phyloP scores from a whole-genome alignment of 2,113 vertebrate species.

The Peucedramus taeniatus region DNA sequence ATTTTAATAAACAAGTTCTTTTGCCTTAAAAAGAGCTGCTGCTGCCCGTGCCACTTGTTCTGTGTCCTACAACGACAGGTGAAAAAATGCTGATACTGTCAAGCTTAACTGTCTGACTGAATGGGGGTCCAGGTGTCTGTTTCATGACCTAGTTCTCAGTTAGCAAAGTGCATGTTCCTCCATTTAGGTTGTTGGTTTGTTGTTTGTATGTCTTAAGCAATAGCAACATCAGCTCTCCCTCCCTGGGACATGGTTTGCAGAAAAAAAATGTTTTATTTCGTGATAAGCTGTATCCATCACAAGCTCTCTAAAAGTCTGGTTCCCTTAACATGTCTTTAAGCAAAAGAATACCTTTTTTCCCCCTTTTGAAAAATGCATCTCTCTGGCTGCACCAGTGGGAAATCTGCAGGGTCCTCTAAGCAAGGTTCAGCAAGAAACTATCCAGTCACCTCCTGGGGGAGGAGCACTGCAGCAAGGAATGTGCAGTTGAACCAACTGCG shows the following conservation, averaged over 20 bases:
- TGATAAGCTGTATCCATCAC: background rate
- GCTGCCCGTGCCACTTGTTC: too few species aligned
- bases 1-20: too few species aligned
- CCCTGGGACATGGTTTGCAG: background rate
- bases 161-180: background rate
- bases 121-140: background rate
- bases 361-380: background rate
- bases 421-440: background rate
- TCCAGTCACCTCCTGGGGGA: background rate
- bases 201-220: background rate
- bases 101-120: background rate
- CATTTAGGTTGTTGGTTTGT: background rate
- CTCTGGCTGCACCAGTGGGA: background rate
- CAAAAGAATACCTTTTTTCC: fast-evolving
- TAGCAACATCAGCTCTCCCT: background rate
- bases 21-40: too few species aligned
- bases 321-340: background rate
- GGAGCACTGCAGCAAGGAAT: background rate
- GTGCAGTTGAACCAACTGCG: fast-evolving
- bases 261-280: background rate
- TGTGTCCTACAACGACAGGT: too few species aligned
- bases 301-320: background rate
- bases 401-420: background rate
- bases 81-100: background rate
- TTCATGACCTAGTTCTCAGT: background rate